A percentile compares a stretch with the other conserved stretches of the same genome.
These are phyloP conservation scores for Halcyon malimbica DNA, from an alignment of 2,113 vertebrate species.

Conservation along the genomic window DNA sequence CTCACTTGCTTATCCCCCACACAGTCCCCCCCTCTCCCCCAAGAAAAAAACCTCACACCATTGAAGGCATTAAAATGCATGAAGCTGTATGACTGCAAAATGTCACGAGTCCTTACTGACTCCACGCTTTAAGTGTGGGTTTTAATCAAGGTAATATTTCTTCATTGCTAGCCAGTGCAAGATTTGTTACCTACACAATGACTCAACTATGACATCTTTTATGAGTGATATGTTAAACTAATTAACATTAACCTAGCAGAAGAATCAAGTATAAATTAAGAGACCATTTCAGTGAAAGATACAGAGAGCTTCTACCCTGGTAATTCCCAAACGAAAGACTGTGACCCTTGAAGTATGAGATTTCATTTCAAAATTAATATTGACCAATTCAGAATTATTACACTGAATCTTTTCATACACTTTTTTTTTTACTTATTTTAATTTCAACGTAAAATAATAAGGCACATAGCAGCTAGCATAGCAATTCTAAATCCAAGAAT, in stretches of 20 bases:
- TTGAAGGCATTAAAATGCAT: constrained; percentile 40
- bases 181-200: constrained; percentile 57
- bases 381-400: not conserved
- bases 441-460: not conserved
- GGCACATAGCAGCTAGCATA: not conserved
- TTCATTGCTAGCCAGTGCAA: constrained; percentile 36
- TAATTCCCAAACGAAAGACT: not conserved
- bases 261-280: constrained; percentile 43
- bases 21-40: not conserved
- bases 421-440: not conserved
- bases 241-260: constrained; percentile 55
- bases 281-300: not conserved
- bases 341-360: not conserved
- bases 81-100: constrained; percentile 37
- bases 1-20: not conserved
- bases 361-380: not conserved
- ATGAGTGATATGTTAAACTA: constrained; percentile 55
- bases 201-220: constrained; percentile 50
- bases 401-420: not conserved
- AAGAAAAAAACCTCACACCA: not conserved
- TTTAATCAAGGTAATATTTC: constrained; percentile 60
- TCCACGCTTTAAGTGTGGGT: not conserved
- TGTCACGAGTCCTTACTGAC: constrained; percentile 3
- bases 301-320: not conserved
- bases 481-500: not conserved